A percentile compares a stretch with the other conserved stretches of the same genome.
Conservation (phyloP, 2,888 invertebrate species). For the Cartodere bifasciata region DNA sequence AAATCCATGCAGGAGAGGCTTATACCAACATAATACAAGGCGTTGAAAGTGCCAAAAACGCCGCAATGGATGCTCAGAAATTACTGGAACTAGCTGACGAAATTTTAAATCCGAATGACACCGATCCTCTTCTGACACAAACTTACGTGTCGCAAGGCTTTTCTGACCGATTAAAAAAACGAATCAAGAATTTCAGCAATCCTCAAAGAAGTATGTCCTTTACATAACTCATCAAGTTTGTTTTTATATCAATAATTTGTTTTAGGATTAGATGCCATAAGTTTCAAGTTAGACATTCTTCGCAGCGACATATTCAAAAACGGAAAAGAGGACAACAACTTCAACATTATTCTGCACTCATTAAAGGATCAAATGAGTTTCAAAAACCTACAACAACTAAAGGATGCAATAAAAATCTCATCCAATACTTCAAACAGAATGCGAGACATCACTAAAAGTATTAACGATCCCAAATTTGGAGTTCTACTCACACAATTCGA, state of each 20-base stretch:
- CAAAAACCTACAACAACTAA: slow-evolving; percentile 12
- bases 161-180: slow-evolving; percentile 41
- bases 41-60: slow-evolving; percentile 50
- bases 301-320: slow-evolving; percentile 37
- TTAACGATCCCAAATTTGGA: slow-evolving; percentile 26
- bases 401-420: slow-evolving; percentile 9
- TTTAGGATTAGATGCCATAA: slow-evolving; percentile 20
- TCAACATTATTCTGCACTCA: slow-evolving; percentile 20
- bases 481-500: slow-evolving; percentile 26
- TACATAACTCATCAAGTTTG: neutral
- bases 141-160: slow-evolving; percentile 40
- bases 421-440: slow-evolving; percentile 25
- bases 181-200: slow-evolving; percentile 27
- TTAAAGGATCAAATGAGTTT: slow-evolving; percentile 18
- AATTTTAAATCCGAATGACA: slow-evolving; percentile 32
- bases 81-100: slow-evolving; percentile 24
- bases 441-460: slow-evolving; percentile 25
- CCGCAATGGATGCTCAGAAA: slow-evolving; percentile 44
- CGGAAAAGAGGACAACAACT: slow-evolving; percentile 24
- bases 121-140: slow-evolving; percentile 39
- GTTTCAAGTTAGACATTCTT: slow-evolving; percentile 35
- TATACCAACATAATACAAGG: slow-evolving; percentile 64
- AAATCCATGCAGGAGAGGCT: slow-evolving; percentile 48
- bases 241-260: slow-evolving; percentile 6
- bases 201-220: slow-evolving; percentile 5